Percentiles rank a stretch among this genome's conserved stretches.
Conservation (phyloP, 2,888 invertebrate genomes). For the Synanthedon tipuliformis region DNA sequence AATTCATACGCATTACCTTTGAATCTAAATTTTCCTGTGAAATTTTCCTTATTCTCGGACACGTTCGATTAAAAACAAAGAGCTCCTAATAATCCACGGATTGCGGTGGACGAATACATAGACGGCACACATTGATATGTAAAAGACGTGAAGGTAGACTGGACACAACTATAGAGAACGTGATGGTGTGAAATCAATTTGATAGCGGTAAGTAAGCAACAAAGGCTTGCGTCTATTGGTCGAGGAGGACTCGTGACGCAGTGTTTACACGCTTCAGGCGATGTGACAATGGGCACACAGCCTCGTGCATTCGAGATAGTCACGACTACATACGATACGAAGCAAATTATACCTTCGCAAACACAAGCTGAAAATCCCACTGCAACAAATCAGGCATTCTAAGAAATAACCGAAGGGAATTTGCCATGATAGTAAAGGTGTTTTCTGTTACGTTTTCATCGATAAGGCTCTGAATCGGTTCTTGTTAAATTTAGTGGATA, state of each 20-base stretch:
- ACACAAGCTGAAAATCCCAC: neutral
- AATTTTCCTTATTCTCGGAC: neutral
- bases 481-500: no score
- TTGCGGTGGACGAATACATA: neutral
- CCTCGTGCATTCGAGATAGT: constrained; percentile 35
- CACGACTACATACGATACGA: constrained; percentile 30
- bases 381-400: no score
- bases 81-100: constrained; percentile 16
- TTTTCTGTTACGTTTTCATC: no score
- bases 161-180: constrained; percentile 15
- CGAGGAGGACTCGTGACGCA: constrained; percentile 39
- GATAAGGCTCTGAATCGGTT: no score
- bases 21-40: neutral
- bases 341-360: constrained; percentile 5
- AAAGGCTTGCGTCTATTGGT: constrained; percentile 33
- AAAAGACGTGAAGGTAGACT: constrained; percentile 33
- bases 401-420: no score
- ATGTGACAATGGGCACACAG: constrained; percentile 23
- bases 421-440: no score
- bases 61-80: constrained; percentile 8
- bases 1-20: neutral
- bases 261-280: constrained; percentile 27
- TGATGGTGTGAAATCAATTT: constrained; percentile 53
- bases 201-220: constrained; percentile 31
- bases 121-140: constrained; percentile 23